Evolutionary conservation across 1,140 invertebrate genomes (phyloP), one percentile per base, ranked within the genome.

Genomic region (Drosophila gunungcola): DNA sequence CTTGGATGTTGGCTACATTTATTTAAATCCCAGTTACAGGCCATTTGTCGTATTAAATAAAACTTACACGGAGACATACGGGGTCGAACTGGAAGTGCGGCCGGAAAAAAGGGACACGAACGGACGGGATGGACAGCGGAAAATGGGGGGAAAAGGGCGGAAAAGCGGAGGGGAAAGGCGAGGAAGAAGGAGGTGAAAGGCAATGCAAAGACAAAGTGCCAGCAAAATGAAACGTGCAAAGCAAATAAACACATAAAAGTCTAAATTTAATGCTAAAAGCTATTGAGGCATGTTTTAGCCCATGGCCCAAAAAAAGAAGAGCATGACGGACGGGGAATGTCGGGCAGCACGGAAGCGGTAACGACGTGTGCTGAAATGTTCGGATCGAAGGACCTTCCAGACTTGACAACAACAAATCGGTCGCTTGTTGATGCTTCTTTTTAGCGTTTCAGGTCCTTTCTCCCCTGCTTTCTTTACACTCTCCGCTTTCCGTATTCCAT

Each of bases 31-130:
- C 58, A 70, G 78, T 79, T 82, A 86, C 65, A 82, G 72, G 63
- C 83, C 83, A 88, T 88, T 88, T 86, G 79, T 86, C 83, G 83
- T 74, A 86, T 88, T 88, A 86, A 88, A 88, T 82, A 86, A 83
- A 82, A 88, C 70, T 86, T 88, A 68, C 60, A 76, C 56, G 55
- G 61, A 48, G 45, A 69, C 60, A 65, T 49, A n/a, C 32, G 53
- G 61, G 25, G 49, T 48, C 56, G 49, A 39, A 3, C 43, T 21
- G 16, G 43, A 51, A 51, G 16, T 34, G 48, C 12, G 48, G 25
- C 43, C 45, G 46, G 53, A 68, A 34, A 65, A 73, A 58, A 72
- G 45, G 67, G 41, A 45, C 53, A 52, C 21, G 21, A 21, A 43
- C 21, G 21, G 27, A 43, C 48, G 29, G 6, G 45, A 10, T 29